phyloP scores from a whole-genome alignment of 2,113 vertebrate species.

The Trachemys scripta region DNA sequence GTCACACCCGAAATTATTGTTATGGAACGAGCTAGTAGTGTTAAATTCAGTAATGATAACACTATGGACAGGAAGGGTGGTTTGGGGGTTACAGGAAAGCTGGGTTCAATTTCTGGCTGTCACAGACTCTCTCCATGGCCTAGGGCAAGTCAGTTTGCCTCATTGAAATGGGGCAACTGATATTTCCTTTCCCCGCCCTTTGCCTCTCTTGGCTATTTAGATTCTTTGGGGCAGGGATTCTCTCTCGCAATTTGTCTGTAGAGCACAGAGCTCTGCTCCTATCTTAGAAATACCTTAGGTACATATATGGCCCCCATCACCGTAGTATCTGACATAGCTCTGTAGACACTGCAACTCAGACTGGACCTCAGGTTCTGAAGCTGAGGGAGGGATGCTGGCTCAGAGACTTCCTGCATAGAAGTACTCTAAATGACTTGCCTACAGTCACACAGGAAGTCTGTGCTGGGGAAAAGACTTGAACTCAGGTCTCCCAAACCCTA shows the following conservation, averaged over 20 bases:
- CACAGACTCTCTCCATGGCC: background rate
- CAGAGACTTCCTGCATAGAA: background rate
- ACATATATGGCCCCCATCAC: background rate
- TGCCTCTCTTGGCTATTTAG: background rate
- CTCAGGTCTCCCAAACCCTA: background rate
- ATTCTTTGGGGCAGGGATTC: background rate
- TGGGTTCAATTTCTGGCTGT: background rate
- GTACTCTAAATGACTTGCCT: background rate
- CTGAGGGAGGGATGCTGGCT: background rate
- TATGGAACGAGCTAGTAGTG: background rate
- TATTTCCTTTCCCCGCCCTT: background rate
- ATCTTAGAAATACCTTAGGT: background rate
- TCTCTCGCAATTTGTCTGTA: background rate
- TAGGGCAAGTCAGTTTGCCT: background rate
- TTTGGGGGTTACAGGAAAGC: background rate
- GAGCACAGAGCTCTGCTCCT: background rate
- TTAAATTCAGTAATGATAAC: background rate
- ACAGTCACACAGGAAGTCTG: background rate
- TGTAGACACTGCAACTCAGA: background rate
- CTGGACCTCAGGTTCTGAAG: background rate
- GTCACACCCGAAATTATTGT: background rate
- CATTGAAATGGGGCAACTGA: background rate
- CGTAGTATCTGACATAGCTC: background rate
- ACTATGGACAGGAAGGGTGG: background rate
- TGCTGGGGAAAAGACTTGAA: background rate